Evolutionary conservation across 2,888 invertebrate species (phyloP), one percentile per base, ranked within the genome.

Genomic region (Sussaba pulchella): DNA sequence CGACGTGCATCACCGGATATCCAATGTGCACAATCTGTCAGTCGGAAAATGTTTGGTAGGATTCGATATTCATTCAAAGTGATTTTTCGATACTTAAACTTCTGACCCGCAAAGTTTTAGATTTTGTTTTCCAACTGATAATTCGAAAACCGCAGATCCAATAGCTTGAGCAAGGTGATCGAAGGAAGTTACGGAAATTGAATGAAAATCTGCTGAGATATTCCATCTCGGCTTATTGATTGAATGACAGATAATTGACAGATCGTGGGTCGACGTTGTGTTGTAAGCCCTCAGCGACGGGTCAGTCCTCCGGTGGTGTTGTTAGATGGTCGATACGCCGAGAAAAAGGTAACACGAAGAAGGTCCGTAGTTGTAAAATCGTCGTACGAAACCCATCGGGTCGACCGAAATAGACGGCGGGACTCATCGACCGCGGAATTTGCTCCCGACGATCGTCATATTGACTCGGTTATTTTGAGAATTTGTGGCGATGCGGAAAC

Each of bases 381-480:
- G 79, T 74, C 70, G 79, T 79, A 71, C 75, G 74, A 66, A 80
- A 71, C 63, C 31, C 26, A 61, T 39, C 24, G 19, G 61, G 21
- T 61, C 14, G 45, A 71, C 70, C 24, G 57, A 57, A 80, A 80
- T 80, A 80, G 70, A 47, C 47, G 61, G 41, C 39, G 66, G 21
- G 80, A 80, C 80, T 80, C 80, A 80, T 80, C 76, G 80, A 67
- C 63, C 72, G 76, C 47, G 67, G 72, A 69, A 80, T 71, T 45
- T 52, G 63, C 63, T 4, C 39, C 41, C 57, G 66, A 71, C 72
- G 63, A 76, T 52, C 69, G 54, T 80, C 72, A 67, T 52, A 63
- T 52, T 63, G 52, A 36, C 59, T 12, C 9, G 26, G 47, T 63
- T 74, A 67, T 79, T 64, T 79, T 39, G 50, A 19, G 71, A 67